Evolutionary conservation across 2,888 invertebrate species (phyloP).

Genomic region (Tenthredo scrophulariae): DNA sequence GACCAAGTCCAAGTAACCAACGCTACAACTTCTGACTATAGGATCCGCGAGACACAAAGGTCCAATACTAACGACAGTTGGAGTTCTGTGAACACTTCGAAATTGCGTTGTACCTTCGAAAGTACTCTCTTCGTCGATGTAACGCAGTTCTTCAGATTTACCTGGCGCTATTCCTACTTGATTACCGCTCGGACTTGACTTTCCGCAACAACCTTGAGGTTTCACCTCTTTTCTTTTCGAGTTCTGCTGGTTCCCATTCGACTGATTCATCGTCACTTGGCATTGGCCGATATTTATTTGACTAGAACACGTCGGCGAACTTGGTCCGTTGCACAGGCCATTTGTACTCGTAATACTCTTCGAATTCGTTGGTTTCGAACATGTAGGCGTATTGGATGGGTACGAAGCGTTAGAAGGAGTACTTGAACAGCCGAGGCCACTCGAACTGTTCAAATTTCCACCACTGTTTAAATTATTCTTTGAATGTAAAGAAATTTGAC

Average conservation of each 20-base stretch:
- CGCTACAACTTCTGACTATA: slow-evolving; percentile 92
- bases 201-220: slow-evolving; percentile 63
- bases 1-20: slow-evolving; percentile 92
- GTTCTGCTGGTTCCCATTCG: slow-evolving; percentile 62
- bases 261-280: slow-evolving; percentile 58
- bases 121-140: slow-evolving; percentile 85
- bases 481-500: slow-evolving; percentile 66
- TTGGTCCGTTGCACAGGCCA: slow-evolving; percentile 62
- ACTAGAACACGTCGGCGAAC: slow-evolving; percentile 71
- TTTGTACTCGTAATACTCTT: slow-evolving; percentile 57
- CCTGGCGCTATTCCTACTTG: slow-evolving; percentile 62
- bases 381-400: slow-evolving; percentile 56
- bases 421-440: slow-evolving; percentile 24
- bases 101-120: slow-evolving; percentile 66
- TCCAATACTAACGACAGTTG: slow-evolving; percentile 85
- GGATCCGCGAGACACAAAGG: slow-evolving; percentile 83
- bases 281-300: slow-evolving; percentile 66
- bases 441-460: slow-evolving; percentile 28
- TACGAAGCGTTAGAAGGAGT: slow-evolving; percentile 4
- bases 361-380: slow-evolving; percentile 61
- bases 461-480: slow-evolving; percentile 67
- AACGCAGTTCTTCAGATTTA: slow-evolving; percentile 83
- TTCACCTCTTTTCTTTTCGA: slow-evolving; percentile 67
- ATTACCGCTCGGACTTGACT: slow-evolving; percentile 63
- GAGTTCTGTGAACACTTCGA: slow-evolving; percentile 77